Base-by-base conservation (phyloP, 2,797 vertebrate genomes). In the Centroberyx gerrardi region DNA sequence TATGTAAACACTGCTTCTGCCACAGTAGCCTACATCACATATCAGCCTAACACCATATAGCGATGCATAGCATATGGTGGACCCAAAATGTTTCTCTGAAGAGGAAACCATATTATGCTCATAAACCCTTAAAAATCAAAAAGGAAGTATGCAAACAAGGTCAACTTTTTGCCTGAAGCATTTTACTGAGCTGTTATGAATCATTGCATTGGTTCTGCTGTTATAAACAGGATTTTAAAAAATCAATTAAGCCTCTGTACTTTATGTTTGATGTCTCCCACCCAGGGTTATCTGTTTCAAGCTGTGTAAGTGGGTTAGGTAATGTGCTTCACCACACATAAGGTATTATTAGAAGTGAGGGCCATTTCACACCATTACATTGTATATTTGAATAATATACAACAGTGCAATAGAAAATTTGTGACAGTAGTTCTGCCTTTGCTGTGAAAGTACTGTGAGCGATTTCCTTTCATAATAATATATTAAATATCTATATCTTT, bases 111-210 rank as follows among this genome's bases (percentile, higher is more conserved):
- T n/a, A 12, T 58, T 31, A 42, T 74, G 69, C 67, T 85, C 79
- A 54, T 40, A 78, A 76, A 87, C 56, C 78, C 78, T 79, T 78
- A 33, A 76, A 77, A 86, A 85, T 40, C 5, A 71, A 38, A 76
- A 80, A 60, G 49, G 46, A 86, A 89, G 68, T 88, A 83, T 84
- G 75, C 76, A 91, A 92, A 92, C 86, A 90, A 90, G 91, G 91
- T 91, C 88, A 90, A 29, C 79, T 27, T 85, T 58, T 68, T 27
- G 87, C 89, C 90, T 67, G 80, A 63, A 91, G 90, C 74, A 2
- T 78, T 80, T 62, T 13, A 55, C 85, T 67, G 86, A 87, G 88
- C 83, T 80, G 69, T 84, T 85, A 79, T 90, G 78, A 92, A 81
- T 90, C 84, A 91, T 78, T 79, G 78, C 86, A 78, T 85, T 86